These are phyloP conservation scores for Syrmaticus mikado DNA, from an alignment of 2,113 vertebrate genomes.

Conservation along the genomic window DNA sequence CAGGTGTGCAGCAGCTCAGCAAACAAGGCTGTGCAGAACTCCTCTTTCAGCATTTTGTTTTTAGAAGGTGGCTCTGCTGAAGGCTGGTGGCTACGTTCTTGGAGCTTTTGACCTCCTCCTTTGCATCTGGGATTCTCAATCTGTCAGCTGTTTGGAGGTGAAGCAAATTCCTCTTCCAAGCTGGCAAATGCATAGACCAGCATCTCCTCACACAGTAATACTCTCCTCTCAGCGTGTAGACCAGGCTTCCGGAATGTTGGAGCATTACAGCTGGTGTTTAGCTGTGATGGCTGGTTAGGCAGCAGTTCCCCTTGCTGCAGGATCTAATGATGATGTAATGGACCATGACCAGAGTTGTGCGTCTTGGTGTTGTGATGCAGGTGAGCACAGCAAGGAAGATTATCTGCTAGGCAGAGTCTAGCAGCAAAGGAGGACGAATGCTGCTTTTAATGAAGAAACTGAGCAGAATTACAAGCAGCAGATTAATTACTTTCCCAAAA, in stretches of 20 bases:
- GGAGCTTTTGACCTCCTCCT: background rate
- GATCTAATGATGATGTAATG: background rate
- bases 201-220: background rate
- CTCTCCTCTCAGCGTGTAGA: background rate
- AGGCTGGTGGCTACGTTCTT: background rate
- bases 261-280: background rate
- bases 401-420: conserved; percentile 30
- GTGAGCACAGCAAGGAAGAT: background rate
- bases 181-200: background rate
- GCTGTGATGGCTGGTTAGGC: background rate
- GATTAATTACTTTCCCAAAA: conserved; percentile 65
- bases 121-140: background rate
- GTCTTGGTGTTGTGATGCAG: background rate
- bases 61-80: background rate
- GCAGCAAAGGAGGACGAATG: background rate
- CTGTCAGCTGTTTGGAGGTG: background rate
- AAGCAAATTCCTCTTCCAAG: background rate
- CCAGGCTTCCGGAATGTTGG: background rate
- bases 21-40: background rate
- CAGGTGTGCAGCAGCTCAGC: background rate
- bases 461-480: conserved; percentile 53
- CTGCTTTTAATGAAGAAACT: conserved; percentile 48
- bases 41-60: background rate
- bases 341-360: background rate
- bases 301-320: background rate